Evolutionary conservation across 2,888 invertebrate genomes (phyloP), one percentile per base, ranked within the genome.

Genomic region (Clivina fossor): DNA sequence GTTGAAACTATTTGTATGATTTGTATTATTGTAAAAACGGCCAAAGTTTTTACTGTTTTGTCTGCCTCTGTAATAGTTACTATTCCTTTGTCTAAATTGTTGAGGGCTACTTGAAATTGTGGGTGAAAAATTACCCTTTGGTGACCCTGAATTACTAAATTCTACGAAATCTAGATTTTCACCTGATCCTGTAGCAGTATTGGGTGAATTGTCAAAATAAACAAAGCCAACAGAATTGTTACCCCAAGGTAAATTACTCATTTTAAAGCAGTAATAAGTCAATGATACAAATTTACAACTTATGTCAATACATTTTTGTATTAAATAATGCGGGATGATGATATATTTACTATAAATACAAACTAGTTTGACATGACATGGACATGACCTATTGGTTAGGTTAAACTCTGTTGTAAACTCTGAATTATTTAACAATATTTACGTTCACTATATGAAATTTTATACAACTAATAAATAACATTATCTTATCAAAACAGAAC

Each of bases 101-200:
- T 53, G 43, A 3, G 53, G 55, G 15, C 55, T 55, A 38, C 47
- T 55, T 38, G 24, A 37, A 40, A 7, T 28, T 24, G 28, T 22
- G 5, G 46, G 55, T 13, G 16, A 20, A 47, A 47, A 55, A 4
- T 16, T 20, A 22, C 38, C 32, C 20, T 37, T 47, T 8, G 55
- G 46, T 15, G 38, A 47, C 2, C n/a, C 18, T 20, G 37, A 38
- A 18, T 55, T 55, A 18, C 41, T 51, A 26, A 55, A 55, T 47
- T 55, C 55, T 19, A 55, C 19, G 26, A 33, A 55, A 37, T 55
- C 55, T 11, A 47, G 32, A 38, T 18, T 55, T 38, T 38, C 54
- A 47, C 47, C 30, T 24, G 38, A 47, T 15, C 32, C 55, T 15
- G 47, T 30, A 9, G 46, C 22, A 16, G 15, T 37, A 22, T 37